Percentiles rank a stretch among this genome's conserved stretches.
Evolutionary conservation across 2,888 invertebrate species (phyloP).

Genomic region (Stramonita haemastoma): DNA sequence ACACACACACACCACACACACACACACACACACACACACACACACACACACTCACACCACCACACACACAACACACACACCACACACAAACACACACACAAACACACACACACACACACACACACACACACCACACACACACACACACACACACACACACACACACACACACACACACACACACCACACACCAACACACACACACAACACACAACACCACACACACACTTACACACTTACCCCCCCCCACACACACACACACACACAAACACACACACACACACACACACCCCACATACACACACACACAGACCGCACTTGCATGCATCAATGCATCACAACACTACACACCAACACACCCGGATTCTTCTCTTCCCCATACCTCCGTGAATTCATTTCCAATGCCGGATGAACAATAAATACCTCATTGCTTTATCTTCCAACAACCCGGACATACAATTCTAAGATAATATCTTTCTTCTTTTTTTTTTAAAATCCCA

Average conservation of each 20-base stretch:
- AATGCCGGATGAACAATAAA: too few relatives aligned
- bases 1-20: not conserved
- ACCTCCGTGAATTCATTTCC: not conserved
- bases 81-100: not conserved
- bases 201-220: not conserved
- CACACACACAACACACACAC: conserved; percentile 13
- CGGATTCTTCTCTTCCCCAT: not conserved
- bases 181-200: not conserved
- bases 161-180: not conserved
- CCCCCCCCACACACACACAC: not conserved
- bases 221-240: conserved; percentile 19
- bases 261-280: not conserved
- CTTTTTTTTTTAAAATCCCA: too few relatives aligned
- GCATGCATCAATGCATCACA: not conserved
- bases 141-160: not conserved
- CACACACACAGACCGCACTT: not conserved
- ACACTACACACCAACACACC: not conserved
- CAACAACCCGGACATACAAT: too few relatives aligned
- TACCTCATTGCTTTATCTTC: too few relatives aligned
- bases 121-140: conserved; percentile 11
- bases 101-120: conserved; percentile 19
- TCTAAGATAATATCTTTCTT: too few relatives aligned
- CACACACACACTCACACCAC: conserved; percentile 1
- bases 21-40: conserved; percentile 6
- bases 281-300: conserved; percentile 16